These are phyloP conservation scores for Yponomeuta cagnagella DNA, from an alignment of 2,888 invertebrate genomes.

Conservation along the genomic window DNA sequence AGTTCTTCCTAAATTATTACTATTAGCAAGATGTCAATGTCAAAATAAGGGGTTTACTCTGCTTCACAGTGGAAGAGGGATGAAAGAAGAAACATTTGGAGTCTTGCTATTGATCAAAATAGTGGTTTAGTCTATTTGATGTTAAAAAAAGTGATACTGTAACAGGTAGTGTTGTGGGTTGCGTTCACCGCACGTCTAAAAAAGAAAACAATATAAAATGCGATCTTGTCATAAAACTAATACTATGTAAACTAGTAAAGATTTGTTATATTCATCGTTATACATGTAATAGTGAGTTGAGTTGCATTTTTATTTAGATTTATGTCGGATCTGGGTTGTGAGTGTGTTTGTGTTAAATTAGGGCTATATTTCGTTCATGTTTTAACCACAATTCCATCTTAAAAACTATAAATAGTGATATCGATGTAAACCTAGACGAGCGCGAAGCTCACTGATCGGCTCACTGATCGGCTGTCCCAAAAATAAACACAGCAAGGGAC, in stretches of 20 bases:
- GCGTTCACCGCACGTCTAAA: neutral
- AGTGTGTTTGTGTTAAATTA: slow-evolving; percentile 9
- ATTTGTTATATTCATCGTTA: slow-evolving; percentile 5
- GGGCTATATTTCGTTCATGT: neutral
- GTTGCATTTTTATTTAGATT: slow-evolving; percentile 13
- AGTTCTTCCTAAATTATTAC: too few relatives aligned
- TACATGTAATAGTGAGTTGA: slow-evolving; percentile 18
- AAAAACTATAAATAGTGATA: too few relatives aligned
- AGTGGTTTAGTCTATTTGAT: neutral
- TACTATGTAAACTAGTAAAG: slow-evolving; percentile 38
- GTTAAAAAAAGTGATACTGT: neutral
- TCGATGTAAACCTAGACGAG: too few relatives aligned
- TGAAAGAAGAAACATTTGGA: too few relatives aligned
- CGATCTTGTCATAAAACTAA: slow-evolving; percentile 49
- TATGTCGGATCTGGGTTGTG: slow-evolving; percentile 12
- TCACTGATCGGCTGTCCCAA: too few relatives aligned
- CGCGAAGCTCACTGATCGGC: too few relatives aligned
- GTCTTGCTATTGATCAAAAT: too few relatives aligned
- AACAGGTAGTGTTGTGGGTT: neutral
- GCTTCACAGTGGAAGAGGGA: too few relatives aligned
- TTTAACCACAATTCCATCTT: too few relatives aligned
- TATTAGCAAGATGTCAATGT: too few relatives aligned
- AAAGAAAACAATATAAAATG: slow-evolving; percentile 21
- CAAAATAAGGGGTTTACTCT: too few relatives aligned
- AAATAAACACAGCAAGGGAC: too few relatives aligned